Evolutionary conservation across 2,888 invertebrate genomes (phyloP), one percentile per base, ranked within the genome.

Genomic region (Agrypnus murinus): DNA sequence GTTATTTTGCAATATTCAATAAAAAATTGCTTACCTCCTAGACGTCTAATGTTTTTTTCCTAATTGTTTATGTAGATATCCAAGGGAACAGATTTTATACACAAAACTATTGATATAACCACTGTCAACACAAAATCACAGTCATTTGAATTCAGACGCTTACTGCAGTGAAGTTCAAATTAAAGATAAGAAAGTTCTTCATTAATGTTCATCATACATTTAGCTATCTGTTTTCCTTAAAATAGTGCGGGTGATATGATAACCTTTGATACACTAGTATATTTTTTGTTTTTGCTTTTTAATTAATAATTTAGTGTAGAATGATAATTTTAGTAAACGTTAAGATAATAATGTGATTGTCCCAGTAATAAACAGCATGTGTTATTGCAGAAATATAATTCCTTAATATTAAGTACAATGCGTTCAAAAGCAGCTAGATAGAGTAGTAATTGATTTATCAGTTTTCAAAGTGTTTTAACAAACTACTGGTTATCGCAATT

Each of bases 221-320:
- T 55, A 62, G 62, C 62, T 68, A 68, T 68, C 68, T 55, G 45
- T 55, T 62, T 57, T 69, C 58, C 69, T 63, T 64, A 50, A 65
- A 57, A 57, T 34, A 63, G 63, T 64, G 63, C 63, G 69, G 63
- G 63, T 63, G 63, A 64, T 48, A 12, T 15, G 69, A 69, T 69
- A 69, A 69, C 69, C 69, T 64, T 50, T 69, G 38, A 50, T 40
- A 48, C 17, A 57, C 36, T 58, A n/a, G 7, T 34, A 46, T 17
- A 34, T 36, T 65, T 64, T 25, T 55, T 57, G 25, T 14, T n/a
- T 57, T 58, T 38, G 36, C 19, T 32, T 12, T n/a, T 38, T 38
- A 38, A 38, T 25, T 25, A 25, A 25, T 2, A 25, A 3, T 25
- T 25, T 25, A 5, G 25, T 25, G 25, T 25, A 25, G 3, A 25